These are phyloP conservation scores for Furcifer pardalis DNA, from an alignment of 2,797 vertebrate genomes.

Conservation along the genomic window DNA sequence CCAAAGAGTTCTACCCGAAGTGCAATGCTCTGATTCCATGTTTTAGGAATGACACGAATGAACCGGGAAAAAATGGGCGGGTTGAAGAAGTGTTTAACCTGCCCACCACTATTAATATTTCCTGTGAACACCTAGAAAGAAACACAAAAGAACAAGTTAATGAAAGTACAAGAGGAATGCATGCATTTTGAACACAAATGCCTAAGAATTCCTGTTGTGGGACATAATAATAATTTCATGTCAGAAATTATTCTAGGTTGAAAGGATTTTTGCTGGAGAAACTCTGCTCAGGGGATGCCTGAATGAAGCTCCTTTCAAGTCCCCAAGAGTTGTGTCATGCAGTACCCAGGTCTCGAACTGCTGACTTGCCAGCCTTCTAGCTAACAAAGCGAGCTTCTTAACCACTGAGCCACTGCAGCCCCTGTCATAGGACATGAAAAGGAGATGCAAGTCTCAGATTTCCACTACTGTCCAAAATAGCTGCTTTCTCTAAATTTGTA, in stretches of 20 bases:
- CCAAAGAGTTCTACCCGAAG: conserved; percentile 93
- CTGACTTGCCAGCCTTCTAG: no score
- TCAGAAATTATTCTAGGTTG: no score
- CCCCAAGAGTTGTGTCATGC: no score
- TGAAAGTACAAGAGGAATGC: background rate
- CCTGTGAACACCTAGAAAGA: conserved; percentile 85
- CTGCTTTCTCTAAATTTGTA: background rate
- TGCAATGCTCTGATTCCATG: conserved; percentile 85
- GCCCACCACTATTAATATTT: conserved; percentile 81
- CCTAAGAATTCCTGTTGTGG: background rate
- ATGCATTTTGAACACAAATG: background rate
- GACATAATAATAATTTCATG: no score
- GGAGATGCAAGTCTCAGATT: background rate
- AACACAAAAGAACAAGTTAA: conserved; percentile 46
- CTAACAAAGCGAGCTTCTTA: no score
- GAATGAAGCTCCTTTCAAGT: no score
- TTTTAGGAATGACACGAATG: conserved; percentile 86
- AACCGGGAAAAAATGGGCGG: conserved; percentile 92
- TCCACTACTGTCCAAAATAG: background rate
- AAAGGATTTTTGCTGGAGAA: no score
- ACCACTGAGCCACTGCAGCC: no score
- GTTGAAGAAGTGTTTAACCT: conserved; percentile 87
- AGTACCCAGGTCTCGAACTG: no score
- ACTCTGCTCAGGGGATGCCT: no score
- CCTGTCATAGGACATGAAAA: background rate